Evolutionary conservation across 2,797 vertebrate species (phyloP).

Genomic region (Varecia variegata): DNA sequence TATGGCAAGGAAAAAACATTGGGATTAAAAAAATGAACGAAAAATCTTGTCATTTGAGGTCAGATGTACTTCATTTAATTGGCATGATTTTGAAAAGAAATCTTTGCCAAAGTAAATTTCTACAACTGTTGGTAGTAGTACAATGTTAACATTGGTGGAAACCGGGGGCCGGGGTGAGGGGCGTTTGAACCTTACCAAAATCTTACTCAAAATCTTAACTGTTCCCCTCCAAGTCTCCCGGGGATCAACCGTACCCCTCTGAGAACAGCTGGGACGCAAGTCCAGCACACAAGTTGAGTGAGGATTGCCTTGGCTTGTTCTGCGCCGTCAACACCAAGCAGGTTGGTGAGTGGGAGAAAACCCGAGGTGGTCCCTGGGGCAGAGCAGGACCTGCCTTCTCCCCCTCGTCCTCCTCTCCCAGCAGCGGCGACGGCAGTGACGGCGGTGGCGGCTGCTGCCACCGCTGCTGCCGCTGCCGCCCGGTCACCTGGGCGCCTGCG

Average conservation of each 20-base stretch:
- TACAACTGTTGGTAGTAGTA: neutral
- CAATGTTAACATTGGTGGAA: neutral
- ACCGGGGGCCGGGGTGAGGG: neutral
- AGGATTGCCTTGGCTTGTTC: neutral
- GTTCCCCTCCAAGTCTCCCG: neutral
- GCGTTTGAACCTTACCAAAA: neutral
- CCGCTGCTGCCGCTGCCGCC: neutral
- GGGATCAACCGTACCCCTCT: neutral
- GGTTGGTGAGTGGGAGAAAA: neutral
- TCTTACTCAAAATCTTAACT: neutral
- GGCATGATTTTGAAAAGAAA: conserved; percentile 5
- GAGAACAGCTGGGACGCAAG: neutral
- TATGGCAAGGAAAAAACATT: neutral
- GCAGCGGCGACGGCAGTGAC: neutral
- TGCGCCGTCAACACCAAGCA: neutral
- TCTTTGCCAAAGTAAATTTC: conserved; percentile 22
- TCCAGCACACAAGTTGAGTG: neutral
- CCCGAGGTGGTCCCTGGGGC: neutral
- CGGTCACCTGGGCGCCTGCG: conserved; percentile 54
- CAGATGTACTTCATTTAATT: conserved; percentile 15
- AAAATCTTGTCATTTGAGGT: conserved; percentile 1
- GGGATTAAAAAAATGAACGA: neutral
- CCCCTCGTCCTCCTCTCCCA: neutral
- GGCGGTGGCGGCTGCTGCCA: neutral
- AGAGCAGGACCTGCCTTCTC: neutral